Conservation (phyloP, 37 sponge, comb jelly and placozoan genomes). For the Bolinopsis microptera region DNA sequence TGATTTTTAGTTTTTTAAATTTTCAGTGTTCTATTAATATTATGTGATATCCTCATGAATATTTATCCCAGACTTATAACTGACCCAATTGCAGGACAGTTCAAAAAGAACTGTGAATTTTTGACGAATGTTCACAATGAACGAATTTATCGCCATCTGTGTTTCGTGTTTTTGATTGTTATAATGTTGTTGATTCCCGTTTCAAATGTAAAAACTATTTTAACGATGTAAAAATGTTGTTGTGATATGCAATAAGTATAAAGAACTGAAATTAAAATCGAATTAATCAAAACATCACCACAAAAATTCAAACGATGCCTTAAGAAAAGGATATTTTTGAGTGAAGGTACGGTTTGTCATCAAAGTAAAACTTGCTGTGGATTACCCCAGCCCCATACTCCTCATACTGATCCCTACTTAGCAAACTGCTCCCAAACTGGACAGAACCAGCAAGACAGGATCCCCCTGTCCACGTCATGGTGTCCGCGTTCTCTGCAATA, state of each 20-base stretch:
- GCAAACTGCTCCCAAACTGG: neutral
- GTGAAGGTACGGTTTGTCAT: neutral
- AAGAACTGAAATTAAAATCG: neutral
- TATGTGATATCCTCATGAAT: neutral
- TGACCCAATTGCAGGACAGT: neutral
- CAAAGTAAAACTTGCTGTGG: neutral
- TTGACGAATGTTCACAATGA: neutral
- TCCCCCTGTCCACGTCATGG: neutral
- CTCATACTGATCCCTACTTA: neutral
- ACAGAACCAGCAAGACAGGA: neutral
- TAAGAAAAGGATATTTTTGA: neutral
- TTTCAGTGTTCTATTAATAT: neutral
- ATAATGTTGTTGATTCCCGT: neutral
- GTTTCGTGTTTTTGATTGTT: neutral
- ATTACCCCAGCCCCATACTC: constrained; percentile 6
- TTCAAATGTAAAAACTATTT: neutral
- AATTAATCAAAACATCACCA: neutral
- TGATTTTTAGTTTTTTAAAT: neutral
- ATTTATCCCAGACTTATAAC: neutral
- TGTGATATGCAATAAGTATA: neutral
- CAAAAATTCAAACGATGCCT: no score
- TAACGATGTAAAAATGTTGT: neutral
- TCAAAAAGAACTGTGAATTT: neutral
- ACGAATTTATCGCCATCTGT: neutral
- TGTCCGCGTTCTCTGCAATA: neutral